Conservation (phyloP, 1,140 invertebrate species). For the Chironomus tepperi region DNA sequence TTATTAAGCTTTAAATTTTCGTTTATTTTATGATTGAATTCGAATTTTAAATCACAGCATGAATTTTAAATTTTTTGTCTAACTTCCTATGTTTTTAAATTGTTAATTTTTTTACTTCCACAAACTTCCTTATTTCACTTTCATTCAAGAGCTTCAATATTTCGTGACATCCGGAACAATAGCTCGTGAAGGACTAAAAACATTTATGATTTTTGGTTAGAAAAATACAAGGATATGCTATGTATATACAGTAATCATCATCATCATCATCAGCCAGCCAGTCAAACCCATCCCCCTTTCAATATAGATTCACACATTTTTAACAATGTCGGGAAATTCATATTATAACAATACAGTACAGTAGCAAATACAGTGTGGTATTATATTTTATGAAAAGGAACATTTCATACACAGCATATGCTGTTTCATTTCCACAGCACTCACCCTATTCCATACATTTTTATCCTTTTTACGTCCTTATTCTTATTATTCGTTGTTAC, state of each 20-base stretch:
- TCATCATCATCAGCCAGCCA: conserved; percentile 3
- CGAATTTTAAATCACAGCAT: neutral
- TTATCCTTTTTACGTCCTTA: neutral
- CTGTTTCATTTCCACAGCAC: neutral
- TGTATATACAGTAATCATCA: neutral
- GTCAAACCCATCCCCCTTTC: neutral
- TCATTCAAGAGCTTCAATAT: neutral
- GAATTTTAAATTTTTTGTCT: too few species aligned
- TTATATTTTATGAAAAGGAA: neutral
- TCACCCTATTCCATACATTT: neutral
- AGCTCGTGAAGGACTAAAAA: conserved; percentile 9
- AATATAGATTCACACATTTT: too few species aligned
- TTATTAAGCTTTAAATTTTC: neutral
- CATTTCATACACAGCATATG: neutral
- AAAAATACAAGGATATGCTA: neutral
- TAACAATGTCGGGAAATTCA: neutral
- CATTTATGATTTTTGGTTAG: neutral
- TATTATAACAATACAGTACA: neutral
- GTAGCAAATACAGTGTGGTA: neutral
- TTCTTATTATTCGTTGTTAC: neutral
- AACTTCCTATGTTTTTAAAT: too few species aligned
- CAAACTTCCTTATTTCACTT: neutral
- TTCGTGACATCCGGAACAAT: conserved; percentile 15
- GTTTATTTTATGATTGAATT: neutral
- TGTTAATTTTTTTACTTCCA: too few species aligned